Conservation (phyloP, 2,113 vertebrate species). For the Gallinago paraguaiae region DNA sequence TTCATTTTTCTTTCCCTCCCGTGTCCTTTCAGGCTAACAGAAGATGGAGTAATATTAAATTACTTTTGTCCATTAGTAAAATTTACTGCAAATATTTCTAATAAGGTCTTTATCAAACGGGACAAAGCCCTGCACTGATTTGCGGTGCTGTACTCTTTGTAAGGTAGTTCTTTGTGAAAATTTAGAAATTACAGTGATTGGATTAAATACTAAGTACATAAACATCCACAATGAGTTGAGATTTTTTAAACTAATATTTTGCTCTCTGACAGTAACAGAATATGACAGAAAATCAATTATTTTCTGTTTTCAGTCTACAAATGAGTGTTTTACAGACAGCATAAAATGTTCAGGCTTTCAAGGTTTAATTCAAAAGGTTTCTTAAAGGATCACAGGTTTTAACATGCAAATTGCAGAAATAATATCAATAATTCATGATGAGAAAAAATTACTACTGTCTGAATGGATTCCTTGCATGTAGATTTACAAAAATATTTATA, state of each 20-base stretch:
- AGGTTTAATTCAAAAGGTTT: slow-evolving; percentile 42
- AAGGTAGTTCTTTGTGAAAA: background rate
- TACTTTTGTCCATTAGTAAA: background rate
- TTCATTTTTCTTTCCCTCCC: background rate
- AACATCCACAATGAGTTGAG: background rate
- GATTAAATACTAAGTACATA: background rate
- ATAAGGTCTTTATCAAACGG: fast-evolving
- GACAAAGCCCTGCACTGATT: background rate
- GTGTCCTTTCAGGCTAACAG: background rate
- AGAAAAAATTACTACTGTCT: background rate
- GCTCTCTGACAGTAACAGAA: background rate
- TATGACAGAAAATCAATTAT: slow-evolving; percentile 60
- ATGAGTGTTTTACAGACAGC: background rate
- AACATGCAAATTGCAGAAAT: background rate
- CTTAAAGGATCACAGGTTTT: background rate
- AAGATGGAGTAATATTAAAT: background rate
- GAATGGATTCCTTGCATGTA: background rate
- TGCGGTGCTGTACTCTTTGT: background rate
- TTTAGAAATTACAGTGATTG: background rate
- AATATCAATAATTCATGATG: background rate
- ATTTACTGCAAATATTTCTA: background rate
- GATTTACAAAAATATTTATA: background rate
- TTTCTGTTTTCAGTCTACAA: slow-evolving; percentile 38
- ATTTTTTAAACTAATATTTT: slow-evolving; percentile 18
- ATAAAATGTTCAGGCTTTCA: background rate